These are phyloP conservation scores for Drosophila rellima DNA, from an alignment of 2,888 invertebrate species.

Conservation along the genomic window DNA sequence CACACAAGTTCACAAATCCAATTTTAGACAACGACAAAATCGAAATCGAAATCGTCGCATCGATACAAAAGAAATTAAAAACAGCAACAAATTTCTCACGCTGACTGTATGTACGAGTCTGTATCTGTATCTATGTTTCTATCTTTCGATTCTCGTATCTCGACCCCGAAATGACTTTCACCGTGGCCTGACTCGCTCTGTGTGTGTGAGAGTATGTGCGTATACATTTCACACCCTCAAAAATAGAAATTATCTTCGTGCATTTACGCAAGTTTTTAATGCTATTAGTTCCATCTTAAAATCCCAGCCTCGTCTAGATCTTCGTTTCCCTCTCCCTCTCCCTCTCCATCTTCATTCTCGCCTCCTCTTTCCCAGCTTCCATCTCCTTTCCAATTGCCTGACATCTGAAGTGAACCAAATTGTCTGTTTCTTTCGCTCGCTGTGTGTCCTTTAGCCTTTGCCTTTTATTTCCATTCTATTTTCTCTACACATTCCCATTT, in stretches of 20 bases:
- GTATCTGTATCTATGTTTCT: conserved; percentile 34
- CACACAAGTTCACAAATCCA: conserved; percentile 53
- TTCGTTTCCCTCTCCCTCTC: conserved; percentile 15
- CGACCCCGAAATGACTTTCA: conserved; percentile 80
- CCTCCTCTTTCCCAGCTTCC: conserved; percentile 16
- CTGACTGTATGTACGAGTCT: conserved; percentile 54
- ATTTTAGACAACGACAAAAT: conserved; percentile 57
- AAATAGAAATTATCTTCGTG: conserved; percentile 81
- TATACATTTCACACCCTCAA: conserved; percentile 81
- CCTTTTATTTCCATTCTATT: conserved; percentile 62
- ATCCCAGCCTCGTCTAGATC: conserved; percentile 53
- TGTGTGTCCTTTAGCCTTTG: conserved; percentile 68
- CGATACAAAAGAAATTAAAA: conserved; percentile 76
- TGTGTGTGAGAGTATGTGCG: conserved; percentile 43
- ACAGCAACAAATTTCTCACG: conserved; percentile 79
- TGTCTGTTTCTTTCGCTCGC: conserved; percentile 62
- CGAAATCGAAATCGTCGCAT: conserved; percentile 68
- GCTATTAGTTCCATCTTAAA: conserved; percentile 82
- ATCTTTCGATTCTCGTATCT: conserved; percentile 36
- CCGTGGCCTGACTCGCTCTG: conserved; percentile 44
- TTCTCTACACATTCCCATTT: conserved; percentile 63
- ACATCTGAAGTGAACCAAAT: conserved; percentile 80
- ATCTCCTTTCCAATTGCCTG: conserved; percentile 51
- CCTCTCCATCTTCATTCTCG: conserved; percentile 13
- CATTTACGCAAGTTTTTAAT: conserved; percentile 82